Percentiles rank a stretch among this genome's conserved stretches.
Evolutionary conservation across 2,888 invertebrate species (phyloP).

Genomic region (Urechis unicinctus): DNA sequence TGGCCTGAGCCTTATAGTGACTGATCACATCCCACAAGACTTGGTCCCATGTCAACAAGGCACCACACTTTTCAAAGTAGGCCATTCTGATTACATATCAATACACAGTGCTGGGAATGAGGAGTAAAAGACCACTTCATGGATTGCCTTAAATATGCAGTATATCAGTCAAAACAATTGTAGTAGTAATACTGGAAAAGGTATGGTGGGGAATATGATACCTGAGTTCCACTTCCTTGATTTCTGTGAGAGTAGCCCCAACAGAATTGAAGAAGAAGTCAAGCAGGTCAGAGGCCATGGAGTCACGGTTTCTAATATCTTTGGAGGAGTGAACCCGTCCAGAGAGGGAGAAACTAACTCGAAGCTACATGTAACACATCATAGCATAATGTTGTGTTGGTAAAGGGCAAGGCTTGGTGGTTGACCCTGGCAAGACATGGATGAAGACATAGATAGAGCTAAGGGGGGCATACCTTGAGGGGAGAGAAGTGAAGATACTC

Average conservation of each 20-base stretch:
- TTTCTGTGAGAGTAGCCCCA: constrained; percentile 62
- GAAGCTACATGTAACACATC: constrained; percentile 49
- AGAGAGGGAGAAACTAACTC: constrained; percentile 58
- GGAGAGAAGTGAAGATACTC: constrained; percentile 49
- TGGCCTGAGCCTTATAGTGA: constrained; percentile 66
- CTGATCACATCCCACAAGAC: constrained; percentile 58
- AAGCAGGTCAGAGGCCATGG: constrained; percentile 58
- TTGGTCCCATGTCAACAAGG: constrained; percentile 54
- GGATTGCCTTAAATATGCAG: too few relatives aligned
- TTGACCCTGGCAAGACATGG: too few relatives aligned
- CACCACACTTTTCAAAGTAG: constrained; percentile 61
- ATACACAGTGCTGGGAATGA: neutral
- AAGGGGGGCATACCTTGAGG: constrained; percentile 33
- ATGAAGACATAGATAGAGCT: too few relatives aligned
- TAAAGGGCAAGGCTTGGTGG: neutral
- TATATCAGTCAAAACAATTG: too few relatives aligned
- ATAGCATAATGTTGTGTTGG: too few relatives aligned
- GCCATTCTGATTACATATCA: constrained; percentile 66
- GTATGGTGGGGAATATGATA: constrained; percentile 40
- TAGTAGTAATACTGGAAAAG: too few relatives aligned
- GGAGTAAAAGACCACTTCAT: too few relatives aligned
- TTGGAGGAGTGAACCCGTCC: constrained; percentile 41
- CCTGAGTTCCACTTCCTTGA: constrained; percentile 63
- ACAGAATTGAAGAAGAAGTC: constrained; percentile 63
- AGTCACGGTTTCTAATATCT: constrained; percentile 10